These are phyloP conservation scores for Ophiodon elongatus DNA, from an alignment of 2,113 vertebrate species.

Conservation along the genomic window DNA sequence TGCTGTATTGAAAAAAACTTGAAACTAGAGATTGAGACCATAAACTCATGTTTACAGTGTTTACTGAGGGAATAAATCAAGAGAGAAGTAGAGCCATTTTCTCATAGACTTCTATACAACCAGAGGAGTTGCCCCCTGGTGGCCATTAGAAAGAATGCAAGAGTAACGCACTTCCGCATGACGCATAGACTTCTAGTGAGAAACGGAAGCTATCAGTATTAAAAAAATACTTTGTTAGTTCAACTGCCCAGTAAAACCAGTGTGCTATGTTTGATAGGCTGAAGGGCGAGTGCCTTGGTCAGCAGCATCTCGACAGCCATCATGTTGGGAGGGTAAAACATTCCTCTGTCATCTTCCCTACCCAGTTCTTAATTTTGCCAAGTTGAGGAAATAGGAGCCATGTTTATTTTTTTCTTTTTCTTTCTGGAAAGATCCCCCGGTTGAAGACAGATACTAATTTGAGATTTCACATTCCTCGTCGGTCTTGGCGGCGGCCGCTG, in stretches of 20 bases:
- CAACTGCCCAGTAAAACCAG: not conserved
- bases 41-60: too few species aligned
- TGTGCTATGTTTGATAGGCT: not conserved
- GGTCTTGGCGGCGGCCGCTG: not conserved
- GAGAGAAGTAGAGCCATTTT: too few species aligned
- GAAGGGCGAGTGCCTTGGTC: not conserved
- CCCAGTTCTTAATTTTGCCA: not conserved
- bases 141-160: too few species aligned
- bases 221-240: not conserved
- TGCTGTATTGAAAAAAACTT: too few species aligned
- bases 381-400: constrained; percentile 18
- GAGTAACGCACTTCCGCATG: too few species aligned
- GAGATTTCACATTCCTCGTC: constrained; percentile 28
- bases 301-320: not conserved
- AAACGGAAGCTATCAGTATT: too few species aligned
- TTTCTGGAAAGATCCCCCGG: not conserved
- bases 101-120: too few species aligned
- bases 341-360: not conserved
- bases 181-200: too few species aligned
- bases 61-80: too few species aligned
- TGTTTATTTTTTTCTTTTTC: constrained; percentile 10
- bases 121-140: too few species aligned
- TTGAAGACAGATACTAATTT: constrained; percentile 44
- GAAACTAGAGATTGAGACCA: too few species aligned
- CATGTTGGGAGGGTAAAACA: not conserved